Evolutionary conservation across 1,140 invertebrate genomes (phyloP), one percentile per base, ranked within the genome.

Genomic region (Steinernema khuongi): DNA sequence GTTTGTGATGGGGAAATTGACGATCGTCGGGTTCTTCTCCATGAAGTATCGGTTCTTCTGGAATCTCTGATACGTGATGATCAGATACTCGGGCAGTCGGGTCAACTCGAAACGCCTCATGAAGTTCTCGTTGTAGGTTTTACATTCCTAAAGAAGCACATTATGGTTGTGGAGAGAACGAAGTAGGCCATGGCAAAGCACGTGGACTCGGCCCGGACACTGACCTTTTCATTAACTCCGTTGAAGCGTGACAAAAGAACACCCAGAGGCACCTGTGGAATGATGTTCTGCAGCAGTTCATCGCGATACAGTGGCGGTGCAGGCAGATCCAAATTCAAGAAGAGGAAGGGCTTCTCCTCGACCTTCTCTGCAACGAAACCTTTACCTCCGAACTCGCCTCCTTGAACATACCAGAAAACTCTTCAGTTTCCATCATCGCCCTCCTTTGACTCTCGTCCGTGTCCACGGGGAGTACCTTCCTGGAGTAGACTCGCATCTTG

Each of bases 21-120:
- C 96, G 85, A 99, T 99, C 0, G 97, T 99, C 11, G 94, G 94
- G 89, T 99, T 99, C 87, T 99, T 99, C 85, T 99, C 97, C 17
- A 96, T 90, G 83, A 96, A 97, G 87, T 98, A 99, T 31, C 94
- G 96, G 86, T 99, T 99, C 87, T 96, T 99, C 1, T 94, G 97
- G 86, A 99, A 99, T 79, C 97, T 89, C 88, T 91, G 86, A 66
- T 98, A 95, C 79, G 96, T 97, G 68, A 99, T 87, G 81, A 99
- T 97, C 18, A 99, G 89, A 87, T 94, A 99, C n/a, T 94, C 94
- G 14, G 96, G 96, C 66, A 99, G 88, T 81, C 91, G 89, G 0
- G 92, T 94, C 30, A 99, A 92, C 88, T 98, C 93, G 88, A 98
- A 99, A 80, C 93, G 89, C 85, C 97, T 99, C 87, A 99, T 88